phyloP scores from a whole-genome alignment of 2,888 invertebrate species.

The Meta bourneti region DNA sequence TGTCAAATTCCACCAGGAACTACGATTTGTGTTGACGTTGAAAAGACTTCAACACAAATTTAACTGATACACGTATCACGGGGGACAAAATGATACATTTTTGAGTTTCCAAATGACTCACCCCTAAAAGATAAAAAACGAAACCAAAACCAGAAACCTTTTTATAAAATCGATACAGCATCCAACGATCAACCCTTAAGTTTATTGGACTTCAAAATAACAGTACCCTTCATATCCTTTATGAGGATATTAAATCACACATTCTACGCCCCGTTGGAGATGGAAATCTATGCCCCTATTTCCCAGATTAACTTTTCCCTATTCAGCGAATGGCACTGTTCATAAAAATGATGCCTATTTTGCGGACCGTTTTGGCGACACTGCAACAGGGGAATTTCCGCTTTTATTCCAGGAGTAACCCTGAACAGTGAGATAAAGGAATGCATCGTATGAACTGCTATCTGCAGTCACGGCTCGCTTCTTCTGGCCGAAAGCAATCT shows the following conservation, averaged over 20 bases:
- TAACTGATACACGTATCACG: neutral
- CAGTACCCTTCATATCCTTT: neutral
- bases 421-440: constrained; percentile 37
- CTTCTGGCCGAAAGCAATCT: constrained; percentile 15
- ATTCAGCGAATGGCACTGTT: constrained; percentile 12
- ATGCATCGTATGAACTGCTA: constrained; percentile 28
- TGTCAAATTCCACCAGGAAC: no score
- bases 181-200: neutral
- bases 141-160: neutral
- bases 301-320: constrained; percentile 11
- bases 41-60: neutral
- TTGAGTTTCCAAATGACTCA: neutral
- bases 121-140: neutral
- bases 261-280: neutral
- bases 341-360: constrained; percentile 37
- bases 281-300: constrained; percentile 4
- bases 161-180: neutral
- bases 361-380: constrained; percentile 37
- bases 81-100: neutral
- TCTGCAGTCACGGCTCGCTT: constrained; percentile 40
- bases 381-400: neutral
- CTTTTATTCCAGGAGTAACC: constrained; percentile 25
- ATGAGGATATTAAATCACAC: neutral
- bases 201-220: neutral
- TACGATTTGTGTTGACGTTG: no score